Evolutionary conservation across 2,113 vertebrate genomes (phyloP).

Genomic region (Cinclus cinclus): DNA sequence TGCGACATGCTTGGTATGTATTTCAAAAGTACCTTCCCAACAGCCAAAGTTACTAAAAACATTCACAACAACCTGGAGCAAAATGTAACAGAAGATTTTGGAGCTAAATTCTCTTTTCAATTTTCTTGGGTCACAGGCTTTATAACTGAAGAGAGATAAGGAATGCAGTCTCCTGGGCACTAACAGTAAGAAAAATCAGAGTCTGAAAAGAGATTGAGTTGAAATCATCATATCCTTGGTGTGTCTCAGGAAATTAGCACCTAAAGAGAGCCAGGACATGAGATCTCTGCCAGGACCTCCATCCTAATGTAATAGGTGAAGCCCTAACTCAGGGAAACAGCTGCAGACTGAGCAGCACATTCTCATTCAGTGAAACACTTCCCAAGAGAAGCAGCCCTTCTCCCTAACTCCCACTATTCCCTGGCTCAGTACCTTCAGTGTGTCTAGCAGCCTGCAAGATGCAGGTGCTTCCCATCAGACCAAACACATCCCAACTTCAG

Average conservation of each 20-base stretch:
- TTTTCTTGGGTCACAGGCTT: neutral
- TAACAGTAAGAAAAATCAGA: neutral
- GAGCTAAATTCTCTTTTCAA: neutral
- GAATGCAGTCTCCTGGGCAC: neutral
- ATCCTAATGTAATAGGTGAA: neutral
- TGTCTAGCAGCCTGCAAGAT: accelerated
- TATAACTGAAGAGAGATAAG: neutral
- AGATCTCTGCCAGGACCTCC: accelerated
- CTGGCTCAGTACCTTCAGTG: accelerated
- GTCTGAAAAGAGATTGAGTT: neutral
- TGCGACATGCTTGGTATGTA: neutral
- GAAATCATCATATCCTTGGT: neutral
- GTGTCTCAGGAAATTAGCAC: neutral
- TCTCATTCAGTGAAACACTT: neutral
- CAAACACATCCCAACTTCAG: neutral
- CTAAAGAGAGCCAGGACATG: neutral
- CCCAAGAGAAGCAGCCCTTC: accelerated
- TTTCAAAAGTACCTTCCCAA: conserved; percentile 8
- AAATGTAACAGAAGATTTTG: neutral
- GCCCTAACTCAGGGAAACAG: neutral
- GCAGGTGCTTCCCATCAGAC: neutral
- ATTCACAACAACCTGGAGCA: neutral
- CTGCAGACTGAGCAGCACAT: neutral
- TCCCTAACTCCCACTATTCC: accelerated
- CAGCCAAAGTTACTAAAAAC: neutral